phyloP scores from a whole-genome alignment of 2,797 vertebrate genomes.

The Cuculus canorus region DNA sequence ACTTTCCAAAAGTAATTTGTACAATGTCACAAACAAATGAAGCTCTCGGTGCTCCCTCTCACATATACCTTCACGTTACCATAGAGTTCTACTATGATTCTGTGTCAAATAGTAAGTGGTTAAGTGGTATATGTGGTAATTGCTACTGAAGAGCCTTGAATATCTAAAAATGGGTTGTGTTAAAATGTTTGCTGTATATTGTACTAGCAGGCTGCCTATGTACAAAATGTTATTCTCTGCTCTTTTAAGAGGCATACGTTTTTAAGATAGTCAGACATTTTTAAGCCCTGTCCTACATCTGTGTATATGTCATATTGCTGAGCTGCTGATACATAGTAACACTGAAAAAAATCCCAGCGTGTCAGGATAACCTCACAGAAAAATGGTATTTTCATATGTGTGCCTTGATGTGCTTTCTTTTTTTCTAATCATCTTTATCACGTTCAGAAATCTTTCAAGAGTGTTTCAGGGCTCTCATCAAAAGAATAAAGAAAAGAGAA shows the following conservation, averaged over 20 bases:
- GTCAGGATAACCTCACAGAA: neutral
- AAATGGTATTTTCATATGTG: neutral
- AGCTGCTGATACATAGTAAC: neutral
- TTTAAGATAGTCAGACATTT: neutral
- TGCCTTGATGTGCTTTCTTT: neutral
- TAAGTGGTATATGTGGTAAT: neutral
- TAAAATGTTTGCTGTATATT: neutral
- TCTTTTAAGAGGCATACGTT: neutral
- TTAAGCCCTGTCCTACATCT: neutral
- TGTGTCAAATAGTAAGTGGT: neutral
- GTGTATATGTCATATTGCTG: neutral
- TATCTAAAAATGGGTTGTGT: neutral
- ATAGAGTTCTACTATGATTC: neutral
- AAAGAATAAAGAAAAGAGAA: neutral
- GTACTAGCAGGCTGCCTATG: neutral
- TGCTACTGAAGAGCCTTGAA: neutral
- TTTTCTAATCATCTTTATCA: neutral
- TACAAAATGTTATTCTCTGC: neutral
- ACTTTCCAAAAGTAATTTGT: neutral
- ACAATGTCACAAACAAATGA: neutral
- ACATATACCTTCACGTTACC: neutral
- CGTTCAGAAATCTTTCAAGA: neutral
- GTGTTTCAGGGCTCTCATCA: neutral
- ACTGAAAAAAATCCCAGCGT: neutral
- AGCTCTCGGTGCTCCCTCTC: neutral